phyloP scores from a whole-genome alignment of 2,888 invertebrate genomes.

The Chrysodeixis includens region DNA sequence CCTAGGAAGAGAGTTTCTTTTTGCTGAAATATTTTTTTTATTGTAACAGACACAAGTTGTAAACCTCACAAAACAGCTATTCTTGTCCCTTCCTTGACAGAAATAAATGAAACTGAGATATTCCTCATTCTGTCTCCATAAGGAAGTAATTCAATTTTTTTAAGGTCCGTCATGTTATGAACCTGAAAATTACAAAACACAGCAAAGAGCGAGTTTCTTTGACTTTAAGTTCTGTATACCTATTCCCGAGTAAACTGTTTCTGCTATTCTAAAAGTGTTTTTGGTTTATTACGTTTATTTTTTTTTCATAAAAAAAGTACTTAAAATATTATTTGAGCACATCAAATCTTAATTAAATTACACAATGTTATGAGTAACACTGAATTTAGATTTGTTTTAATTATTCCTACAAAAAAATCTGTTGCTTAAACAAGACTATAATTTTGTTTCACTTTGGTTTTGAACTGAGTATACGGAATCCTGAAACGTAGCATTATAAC shows the following conservation, averaged over 20 bases:
- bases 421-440: too few relatives aligned
- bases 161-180: slow-evolving; percentile 14
- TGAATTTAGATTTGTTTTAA: too few relatives aligned
- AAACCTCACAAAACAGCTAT: slow-evolving; percentile 45
- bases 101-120: slow-evolving; percentile 48
- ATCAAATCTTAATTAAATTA: too few relatives aligned
- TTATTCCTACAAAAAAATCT: too few relatives aligned
- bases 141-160: slow-evolving; percentile 39
- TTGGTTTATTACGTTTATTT: too few relatives aligned
- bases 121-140: slow-evolving; percentile 22
- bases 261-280: neutral
- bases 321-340: too few relatives aligned
- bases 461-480: neutral
- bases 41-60: slow-evolving; percentile 26
- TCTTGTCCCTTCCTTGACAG: slow-evolving; percentile 26
- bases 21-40: too few relatives aligned
- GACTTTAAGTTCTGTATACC: neutral
- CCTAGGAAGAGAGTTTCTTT: too few relatives aligned
- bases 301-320: too few relatives aligned
- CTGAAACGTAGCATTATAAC: neutral
- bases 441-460: neutral
- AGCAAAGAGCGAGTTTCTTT: neutral
- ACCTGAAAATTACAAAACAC: slow-evolving; percentile 21
- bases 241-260: neutral
- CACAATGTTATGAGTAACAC: too few relatives aligned